Evolutionary conservation across 2,888 invertebrate species (phyloP).

Genomic region (Linyphia triangularis): DNA sequence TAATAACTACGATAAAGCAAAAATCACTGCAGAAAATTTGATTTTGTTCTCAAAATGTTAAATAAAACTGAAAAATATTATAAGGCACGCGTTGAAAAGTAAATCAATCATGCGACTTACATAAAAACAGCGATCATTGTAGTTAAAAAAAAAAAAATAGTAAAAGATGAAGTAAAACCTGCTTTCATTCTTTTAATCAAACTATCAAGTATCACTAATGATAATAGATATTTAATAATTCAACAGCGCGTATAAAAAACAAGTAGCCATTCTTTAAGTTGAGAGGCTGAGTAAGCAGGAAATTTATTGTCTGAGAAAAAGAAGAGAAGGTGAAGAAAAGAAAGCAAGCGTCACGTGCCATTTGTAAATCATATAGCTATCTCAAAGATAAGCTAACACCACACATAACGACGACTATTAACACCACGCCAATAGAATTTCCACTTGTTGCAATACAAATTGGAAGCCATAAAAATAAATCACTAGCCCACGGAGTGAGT

Average conservation of each 20-base stretch:
- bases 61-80: too few species aligned
- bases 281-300: not conserved
- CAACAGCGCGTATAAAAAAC: not conserved
- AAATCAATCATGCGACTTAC: too few species aligned
- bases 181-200: too few species aligned
- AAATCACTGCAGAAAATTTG: too few species aligned
- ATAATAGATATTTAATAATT: too few species aligned
- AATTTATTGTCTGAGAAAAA: constrained; percentile 9
- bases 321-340: not conserved
- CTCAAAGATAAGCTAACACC: constrained; percentile 59
- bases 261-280: not conserved
- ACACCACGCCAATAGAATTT: constrained; percentile 68
- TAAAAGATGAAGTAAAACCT: too few species aligned
- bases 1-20: too few species aligned
- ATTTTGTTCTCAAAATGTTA: too few species aligned
- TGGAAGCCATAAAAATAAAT: constrained; percentile 74
- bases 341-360: constrained; percentile 47
- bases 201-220: too few species aligned
- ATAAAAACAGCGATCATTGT: too few species aligned
- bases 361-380: constrained; percentile 69
- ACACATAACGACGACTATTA: constrained; percentile 65
- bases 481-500: constrained; percentile 42
- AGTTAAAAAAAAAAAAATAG: too few species aligned
- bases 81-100: too few species aligned
- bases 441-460: constrained; percentile 74